Conservation (phyloP, 2,113 vertebrate genomes). For the Phalacrocorax brasilianus region DNA sequence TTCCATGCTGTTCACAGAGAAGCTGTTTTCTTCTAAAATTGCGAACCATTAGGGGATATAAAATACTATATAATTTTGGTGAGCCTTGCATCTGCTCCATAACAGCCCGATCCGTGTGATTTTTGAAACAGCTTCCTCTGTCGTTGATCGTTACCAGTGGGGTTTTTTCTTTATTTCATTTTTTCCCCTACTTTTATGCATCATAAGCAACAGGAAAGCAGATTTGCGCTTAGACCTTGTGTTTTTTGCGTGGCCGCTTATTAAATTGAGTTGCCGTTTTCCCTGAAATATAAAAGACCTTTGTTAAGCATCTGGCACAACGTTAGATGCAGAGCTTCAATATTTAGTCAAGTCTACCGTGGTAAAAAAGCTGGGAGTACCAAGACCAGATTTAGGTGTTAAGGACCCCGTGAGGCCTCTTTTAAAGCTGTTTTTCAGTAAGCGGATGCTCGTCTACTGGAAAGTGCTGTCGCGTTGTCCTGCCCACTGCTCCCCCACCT, state of each 20-base stretch:
- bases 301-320: neutral
- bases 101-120: neutral
- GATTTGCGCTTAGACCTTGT: neutral
- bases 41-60: neutral
- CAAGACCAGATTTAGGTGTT: rapidly evolving
- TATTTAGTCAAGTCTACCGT: too few species aligned
- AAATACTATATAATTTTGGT: neutral
- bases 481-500: rapidly evolving
- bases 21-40: neutral
- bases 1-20: neutral
- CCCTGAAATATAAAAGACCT: rapidly evolving
- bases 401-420: rapidly evolving
- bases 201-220: neutral
- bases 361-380: too few species aligned
- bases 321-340: rapidly evolving
- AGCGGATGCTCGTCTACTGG: rapidly evolving
- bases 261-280: rapidly evolving
- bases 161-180: neutral
- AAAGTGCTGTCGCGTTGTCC: neutral
- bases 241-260: rapidly evolving
- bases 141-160: rapidly evolving
- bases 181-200: neutral
- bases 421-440: neutral
- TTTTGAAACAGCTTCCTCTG: neutral
- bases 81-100: neutral